Base-by-base conservation (phyloP, 2,797 vertebrate genomes). In the Anguilla marmorata region DNA sequence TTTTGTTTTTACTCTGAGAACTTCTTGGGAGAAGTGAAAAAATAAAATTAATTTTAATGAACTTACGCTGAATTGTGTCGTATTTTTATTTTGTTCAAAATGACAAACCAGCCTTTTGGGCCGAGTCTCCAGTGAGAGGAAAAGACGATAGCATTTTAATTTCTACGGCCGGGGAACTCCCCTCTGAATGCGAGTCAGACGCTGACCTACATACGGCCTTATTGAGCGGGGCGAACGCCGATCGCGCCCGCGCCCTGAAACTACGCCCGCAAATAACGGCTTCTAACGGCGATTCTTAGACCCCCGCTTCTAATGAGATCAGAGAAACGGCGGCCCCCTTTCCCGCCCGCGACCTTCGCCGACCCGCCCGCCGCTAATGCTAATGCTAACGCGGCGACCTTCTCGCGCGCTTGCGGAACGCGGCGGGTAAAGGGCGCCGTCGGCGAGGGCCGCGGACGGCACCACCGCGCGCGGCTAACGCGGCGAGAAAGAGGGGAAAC, bases 71-170 rank as follows among this genome's bases (percentile, higher is more conserved):
- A 48, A 69, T 79, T 85, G 84, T 52, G 19, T 74, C 24, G 27
- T 85, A 85, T 85, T 56, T 85, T 56, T 88, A 85, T 85, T 85
- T 30, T 24, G 24, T 76, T 85, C 27, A 85, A 88, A 88, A 85
- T 85, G 72, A 66, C 21, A 76, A 66, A 85, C 63, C 50, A 76
- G 82, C 82, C 63, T 85, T 85, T 72, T 56, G 37, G 84, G 63
- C 66, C 58, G 33, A 48, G 50, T 58, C 37, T 79, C 84, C 27
- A 85, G 87, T 14, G 48, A 85, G 24, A 54, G 30, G 66, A 37
- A 52, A 66, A 85, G 30, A 83, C 50, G 79, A 85, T 41, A 85
- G 85, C 85, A 79, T 69, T 63, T 85, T 85, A 76, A 88, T 88
- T 85, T 88, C 52, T 85, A 56, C 37, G 87, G 84, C 87, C 87